Conservation (phyloP, 2,113 vertebrate species). For the Sclerurus mexicanus region DNA sequence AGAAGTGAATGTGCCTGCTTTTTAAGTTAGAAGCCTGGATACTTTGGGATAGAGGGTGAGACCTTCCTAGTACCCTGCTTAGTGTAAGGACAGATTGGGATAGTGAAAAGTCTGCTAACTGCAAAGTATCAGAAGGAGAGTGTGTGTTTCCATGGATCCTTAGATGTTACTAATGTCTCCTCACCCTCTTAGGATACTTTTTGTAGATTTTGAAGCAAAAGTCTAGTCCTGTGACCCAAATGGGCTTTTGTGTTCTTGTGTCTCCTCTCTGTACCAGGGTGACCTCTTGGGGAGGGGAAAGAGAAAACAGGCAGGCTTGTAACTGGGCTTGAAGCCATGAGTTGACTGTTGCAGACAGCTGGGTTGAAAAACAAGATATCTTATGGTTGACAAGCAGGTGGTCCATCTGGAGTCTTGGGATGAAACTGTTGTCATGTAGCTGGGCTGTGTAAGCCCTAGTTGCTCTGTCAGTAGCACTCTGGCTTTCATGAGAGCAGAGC, state of each 20-base stretch:
- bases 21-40: not conserved
- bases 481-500: not conserved
- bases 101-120: not conserved
- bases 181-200: not conserved
- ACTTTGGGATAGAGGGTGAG: not conserved
- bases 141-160: not conserved
- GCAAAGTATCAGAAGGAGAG: not conserved
- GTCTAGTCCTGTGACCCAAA: not conserved
- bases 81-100: not conserved
- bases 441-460: not conserved
- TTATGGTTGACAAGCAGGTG: not conserved
- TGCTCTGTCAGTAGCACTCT: not conserved
- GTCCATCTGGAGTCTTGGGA: not conserved
- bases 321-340: not conserved
- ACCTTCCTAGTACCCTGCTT: not conserved
- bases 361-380: not conserved
- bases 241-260: not conserved
- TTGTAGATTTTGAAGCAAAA: not conserved
- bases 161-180: not conserved
- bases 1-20: not conserved
- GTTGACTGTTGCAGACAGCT: not conserved
- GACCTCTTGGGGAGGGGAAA: not conserved
- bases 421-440: not conserved
- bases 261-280: not conserved
- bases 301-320: not conserved